phyloP scores from a whole-genome alignment of 2,888 invertebrate genomes.

The Bugulina stolonifera region DNA sequence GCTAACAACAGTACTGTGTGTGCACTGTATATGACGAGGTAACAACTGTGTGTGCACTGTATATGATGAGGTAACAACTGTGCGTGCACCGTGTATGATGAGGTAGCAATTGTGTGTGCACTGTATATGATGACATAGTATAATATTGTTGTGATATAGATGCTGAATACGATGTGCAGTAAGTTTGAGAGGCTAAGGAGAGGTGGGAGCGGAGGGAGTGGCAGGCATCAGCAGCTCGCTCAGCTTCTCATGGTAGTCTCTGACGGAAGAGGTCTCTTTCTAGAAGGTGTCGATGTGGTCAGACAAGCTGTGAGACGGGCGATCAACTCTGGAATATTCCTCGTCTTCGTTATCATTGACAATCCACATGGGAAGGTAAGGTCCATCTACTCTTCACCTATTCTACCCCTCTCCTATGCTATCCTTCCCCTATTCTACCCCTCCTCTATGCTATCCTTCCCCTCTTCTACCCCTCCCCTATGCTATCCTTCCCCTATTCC shows the following conservation, averaged over 20 bases:
- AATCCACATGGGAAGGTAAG: constrained; percentile 79
- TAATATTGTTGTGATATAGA: background rate
- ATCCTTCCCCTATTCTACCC: too few relatives aligned
- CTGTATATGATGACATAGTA: background rate
- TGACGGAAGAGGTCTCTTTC: constrained; percentile 88
- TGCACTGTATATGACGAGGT: too few relatives aligned
- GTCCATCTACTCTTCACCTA: too few relatives aligned
- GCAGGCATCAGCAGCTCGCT: constrained; percentile 46
- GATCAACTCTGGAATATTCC: constrained; percentile 75
- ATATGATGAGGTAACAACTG: too few relatives aligned
- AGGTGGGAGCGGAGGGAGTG: background rate
- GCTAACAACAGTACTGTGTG: too few relatives aligned
- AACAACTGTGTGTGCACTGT: too few relatives aligned
- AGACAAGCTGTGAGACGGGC: constrained; percentile 73
- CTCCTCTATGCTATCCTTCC: too few relatives aligned
- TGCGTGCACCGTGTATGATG: too few relatives aligned
- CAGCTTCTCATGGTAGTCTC: constrained; percentile 86
- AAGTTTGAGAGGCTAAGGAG: background rate
- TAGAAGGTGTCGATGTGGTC: constrained; percentile 71
- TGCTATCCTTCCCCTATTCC: too few relatives aligned
- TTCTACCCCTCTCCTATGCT: too few relatives aligned
- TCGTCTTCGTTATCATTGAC: constrained; percentile 91
- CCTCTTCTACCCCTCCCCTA: too few relatives aligned
- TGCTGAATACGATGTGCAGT: constrained; percentile 16
- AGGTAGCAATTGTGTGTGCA: too few relatives aligned